A percentile compares a stretch with the other conserved stretches of the same genome.
Conservation (phyloP, 2,888 invertebrate species). For the Pachydiplax longipennis region DNA sequence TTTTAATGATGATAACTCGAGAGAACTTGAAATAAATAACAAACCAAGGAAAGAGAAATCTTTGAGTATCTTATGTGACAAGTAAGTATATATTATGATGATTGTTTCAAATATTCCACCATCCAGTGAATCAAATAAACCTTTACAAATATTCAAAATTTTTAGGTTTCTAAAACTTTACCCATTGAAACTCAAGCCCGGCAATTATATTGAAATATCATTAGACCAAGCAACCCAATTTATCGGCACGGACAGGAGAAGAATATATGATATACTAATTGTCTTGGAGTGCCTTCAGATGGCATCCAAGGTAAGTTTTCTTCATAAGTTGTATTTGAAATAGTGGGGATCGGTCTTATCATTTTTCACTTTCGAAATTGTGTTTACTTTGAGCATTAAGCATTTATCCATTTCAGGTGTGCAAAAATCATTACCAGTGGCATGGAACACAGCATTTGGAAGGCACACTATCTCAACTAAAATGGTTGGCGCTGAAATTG, state of each 20-base stretch:
- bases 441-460: conserved; percentile 70
- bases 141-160: background rate
- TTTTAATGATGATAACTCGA: background rate
- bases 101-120: conserved; percentile 15
- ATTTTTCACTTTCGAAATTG: background rate
- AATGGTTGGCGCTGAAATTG: conserved; percentile 66
- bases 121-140: background rate
- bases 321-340: conserved; percentile 53
- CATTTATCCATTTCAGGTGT: conserved; percentile 56
- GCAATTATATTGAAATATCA: conserved; percentile 64
- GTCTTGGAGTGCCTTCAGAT: conserved; percentile 76
- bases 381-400: background rate
- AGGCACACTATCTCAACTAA: conserved; percentile 68
- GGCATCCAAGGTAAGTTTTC: conserved; percentile 63
- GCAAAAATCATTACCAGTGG: conserved; percentile 75
- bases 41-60: conserved; percentile 66
- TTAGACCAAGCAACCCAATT: conserved; percentile 70
- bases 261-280: conserved; percentile 78
- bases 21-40: background rate
- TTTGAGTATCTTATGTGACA: conserved; percentile 68
- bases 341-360: background rate
- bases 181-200: conserved; percentile 62
- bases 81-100: conserved; percentile 58
- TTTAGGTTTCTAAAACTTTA: conserved; percentile 66
- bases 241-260: conserved; percentile 70